Base-by-base conservation (phyloP, 2,797 vertebrate species). In the Coregonus ussuriensis region DNA sequence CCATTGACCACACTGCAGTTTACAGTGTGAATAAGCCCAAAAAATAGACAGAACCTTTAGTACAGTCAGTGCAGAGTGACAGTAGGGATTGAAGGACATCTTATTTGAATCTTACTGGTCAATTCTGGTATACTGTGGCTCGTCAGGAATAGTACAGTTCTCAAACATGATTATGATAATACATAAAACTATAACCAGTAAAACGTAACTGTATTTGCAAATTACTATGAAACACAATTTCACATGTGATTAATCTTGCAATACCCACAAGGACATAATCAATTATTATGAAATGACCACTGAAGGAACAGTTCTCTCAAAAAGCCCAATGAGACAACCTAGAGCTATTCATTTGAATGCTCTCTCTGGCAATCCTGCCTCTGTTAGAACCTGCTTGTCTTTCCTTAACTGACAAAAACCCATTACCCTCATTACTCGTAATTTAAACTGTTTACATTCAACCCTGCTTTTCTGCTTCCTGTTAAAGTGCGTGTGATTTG, bases 11-110 rank as follows among this genome's bases (percentile, higher is more conserved):
- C 9, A 47, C 76, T 77, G 79, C 67, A 79, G 81, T 71, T 81
- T 73, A 71, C 71, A 73, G 81, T 67, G 29, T 75, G 89, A 89
- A 89, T 89, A 85, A 84, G 84, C 85, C 74, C 77, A 82, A 83
- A 75, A 63, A 74, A 82, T 82, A 76, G 83, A 87, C 75, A 25
- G 69, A 51, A 74, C 77, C 37, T 83, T 52, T 81, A 80, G 74
- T 70, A 47, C 41, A 74, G 72, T 81, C 74, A 75, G 16, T 59
- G 54, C n/a, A 62, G 59, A 62, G 7, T 62, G 59, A 7, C 59
- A 9, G 59, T 13, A 21, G 59, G n/a, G n/a, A 47, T 47, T 47
- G 41, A 33, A 33, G 31, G 31, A 2, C 18, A 53, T 56, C 16
- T 56, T 2, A 15, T 3, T 56, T 56, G 1, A 62, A 25, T 56